These are phyloP conservation scores for Hypothenemus hampei DNA, from an alignment of 1,140 invertebrate species.

Conservation along the genomic window DNA sequence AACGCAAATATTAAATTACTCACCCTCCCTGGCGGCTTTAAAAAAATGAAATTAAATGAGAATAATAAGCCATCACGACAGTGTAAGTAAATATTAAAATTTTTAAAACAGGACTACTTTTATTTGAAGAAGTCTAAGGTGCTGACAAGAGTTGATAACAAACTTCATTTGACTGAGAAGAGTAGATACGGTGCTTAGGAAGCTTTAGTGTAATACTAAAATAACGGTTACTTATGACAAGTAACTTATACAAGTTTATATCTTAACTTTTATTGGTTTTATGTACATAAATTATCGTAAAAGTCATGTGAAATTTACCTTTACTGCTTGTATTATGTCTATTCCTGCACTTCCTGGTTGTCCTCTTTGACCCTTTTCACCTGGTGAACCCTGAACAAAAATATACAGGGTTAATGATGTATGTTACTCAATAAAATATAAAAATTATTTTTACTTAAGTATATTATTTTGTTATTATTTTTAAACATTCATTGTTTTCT, in stretches of 20 bases:
- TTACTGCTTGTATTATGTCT: slow-evolving; percentile 84
- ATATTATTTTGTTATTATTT: too few species aligned
- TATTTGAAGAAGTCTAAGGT: not conserved
- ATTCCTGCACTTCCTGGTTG: slow-evolving; percentile 81
- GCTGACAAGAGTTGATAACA: slow-evolving; percentile 7
- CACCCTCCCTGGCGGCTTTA: slow-evolving; percentile 43
- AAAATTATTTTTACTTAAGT: too few species aligned
- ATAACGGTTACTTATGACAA: too few species aligned
- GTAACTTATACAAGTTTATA: too few species aligned
- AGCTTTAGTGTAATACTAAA: too few species aligned
- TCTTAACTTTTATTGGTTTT: not conserved
- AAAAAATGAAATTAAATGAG: slow-evolving; percentile 34
- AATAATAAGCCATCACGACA: slow-evolving; percentile 28
- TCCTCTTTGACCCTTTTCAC: slow-evolving; percentile 83
- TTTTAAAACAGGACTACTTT: not conserved
- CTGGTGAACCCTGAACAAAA: slow-evolving; percentile 70
- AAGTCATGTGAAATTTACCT: slow-evolving; percentile 67
- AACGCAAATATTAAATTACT: slow-evolving; percentile 28
- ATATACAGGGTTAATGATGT: too few species aligned
- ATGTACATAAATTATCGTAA: not conserved
- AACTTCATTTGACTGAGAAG: too few species aligned
- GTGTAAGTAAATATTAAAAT: too few species aligned
- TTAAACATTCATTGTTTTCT: too few species aligned
- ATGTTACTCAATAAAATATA: too few species aligned
- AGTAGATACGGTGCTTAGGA: too few species aligned